Percentiles rank a stretch among this genome's conserved stretches.
Evolutionary conservation across 2,888 invertebrate genomes (phyloP).

Genomic region (Macrosoma leucophasiata): DNA sequence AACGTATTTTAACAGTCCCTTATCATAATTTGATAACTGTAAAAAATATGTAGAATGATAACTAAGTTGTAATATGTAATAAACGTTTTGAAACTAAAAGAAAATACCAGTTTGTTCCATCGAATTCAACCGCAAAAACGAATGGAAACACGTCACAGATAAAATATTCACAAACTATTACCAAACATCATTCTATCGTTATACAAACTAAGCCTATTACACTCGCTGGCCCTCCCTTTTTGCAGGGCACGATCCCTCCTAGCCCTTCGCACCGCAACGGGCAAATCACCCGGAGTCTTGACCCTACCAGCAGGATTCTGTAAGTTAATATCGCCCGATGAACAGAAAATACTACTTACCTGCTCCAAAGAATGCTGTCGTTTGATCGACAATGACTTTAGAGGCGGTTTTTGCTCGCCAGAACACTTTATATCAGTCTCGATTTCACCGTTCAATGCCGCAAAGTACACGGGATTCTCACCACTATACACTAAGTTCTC

Average conservation of each 20-base stretch:
- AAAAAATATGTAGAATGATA: no score
- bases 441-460: slow-evolving; percentile 59
- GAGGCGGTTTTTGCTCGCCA: slow-evolving; percentile 44
- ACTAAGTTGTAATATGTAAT: no score
- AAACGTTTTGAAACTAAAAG: no score
- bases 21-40: no score
- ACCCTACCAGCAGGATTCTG: slow-evolving; percentile 85
- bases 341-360: slow-evolving; percentile 84
- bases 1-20: no score
- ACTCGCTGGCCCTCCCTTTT: slow-evolving; percentile 59
- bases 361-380: slow-evolving; percentile 84
- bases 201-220: slow-evolving; percentile 87
- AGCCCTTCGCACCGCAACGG: slow-evolving; percentile 84
- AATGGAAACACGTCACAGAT: background rate
- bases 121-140: no score
- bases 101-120: no score
- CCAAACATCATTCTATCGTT: slow-evolving; percentile 92
- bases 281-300: slow-evolving; percentile 88
- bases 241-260: slow-evolving; percentile 77
- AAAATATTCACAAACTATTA: slow-evolving; percentile 53
- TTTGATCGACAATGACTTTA: slow-evolving; percentile 53
- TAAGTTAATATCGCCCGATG: slow-evolving; percentile 78
- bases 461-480: slow-evolving; percentile 63
- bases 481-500: slow-evolving; percentile 58
- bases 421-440: slow-evolving; percentile 42